Evolutionary conservation across 2,888 invertebrate genomes (phyloP).

Genomic region (Thecocarcelia acutangulata): DNA sequence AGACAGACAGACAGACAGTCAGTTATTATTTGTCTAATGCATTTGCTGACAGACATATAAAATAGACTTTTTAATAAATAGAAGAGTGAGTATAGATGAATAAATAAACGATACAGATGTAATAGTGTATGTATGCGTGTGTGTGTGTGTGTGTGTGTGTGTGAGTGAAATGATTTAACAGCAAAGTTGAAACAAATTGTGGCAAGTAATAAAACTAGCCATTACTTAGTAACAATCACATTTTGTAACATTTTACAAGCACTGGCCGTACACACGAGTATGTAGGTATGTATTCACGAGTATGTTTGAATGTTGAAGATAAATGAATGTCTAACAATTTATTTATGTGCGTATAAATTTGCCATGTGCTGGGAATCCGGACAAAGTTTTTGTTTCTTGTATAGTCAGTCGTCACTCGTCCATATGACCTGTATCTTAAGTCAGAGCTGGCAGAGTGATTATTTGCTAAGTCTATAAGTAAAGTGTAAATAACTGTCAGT

Average conservation of each 20-base stretch:
- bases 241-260: conserved; percentile 2
- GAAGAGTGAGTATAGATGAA: neutral
- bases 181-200: conserved; percentile 21
- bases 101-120: no score
- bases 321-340: conserved; percentile 14
- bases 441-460: conserved; percentile 21
- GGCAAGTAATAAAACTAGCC: conserved; percentile 46
- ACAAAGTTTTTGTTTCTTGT: conserved; percentile 28
- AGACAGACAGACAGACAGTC: conserved; percentile 5
- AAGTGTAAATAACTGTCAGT: conserved; percentile 68
- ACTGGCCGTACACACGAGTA: no score
- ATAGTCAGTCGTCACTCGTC: neutral
- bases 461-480: conserved; percentile 25
- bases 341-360: neutral
- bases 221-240: conserved; percentile 28
- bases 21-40: conserved; percentile 27
- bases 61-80: conserved; percentile 16
- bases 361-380: conserved; percentile 19
- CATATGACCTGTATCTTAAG: conserved; percentile 6
- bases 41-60: conserved; percentile 42
- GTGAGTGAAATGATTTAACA: conserved; percentile 17
- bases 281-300: no score
- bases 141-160: neutral
- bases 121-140: neutral
- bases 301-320: neutral